These are phyloP conservation scores for Leptinotarsa haldemani DNA, from an alignment of 2,888 invertebrate genomes.

Conservation along the genomic window DNA sequence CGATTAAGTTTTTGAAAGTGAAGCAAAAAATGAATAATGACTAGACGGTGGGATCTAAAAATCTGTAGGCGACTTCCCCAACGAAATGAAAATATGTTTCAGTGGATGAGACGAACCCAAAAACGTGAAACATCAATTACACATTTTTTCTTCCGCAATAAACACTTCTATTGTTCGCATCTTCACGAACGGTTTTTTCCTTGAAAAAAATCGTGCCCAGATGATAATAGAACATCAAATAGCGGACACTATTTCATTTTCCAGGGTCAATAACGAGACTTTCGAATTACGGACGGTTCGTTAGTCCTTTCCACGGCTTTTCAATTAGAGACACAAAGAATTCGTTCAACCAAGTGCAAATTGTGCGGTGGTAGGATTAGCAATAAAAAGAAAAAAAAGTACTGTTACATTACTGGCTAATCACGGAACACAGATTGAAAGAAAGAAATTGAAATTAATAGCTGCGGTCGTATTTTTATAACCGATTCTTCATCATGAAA, in stretches of 20 bases:
- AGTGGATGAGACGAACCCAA: not conserved
- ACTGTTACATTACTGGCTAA: constrained; percentile 11
- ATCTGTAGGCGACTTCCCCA: too few species aligned
- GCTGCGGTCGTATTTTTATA: not conserved
- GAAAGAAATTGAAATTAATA: not conserved
- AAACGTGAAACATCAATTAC: not conserved
- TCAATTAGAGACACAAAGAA: constrained; percentile 5
- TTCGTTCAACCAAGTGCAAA: constrained; percentile 15
- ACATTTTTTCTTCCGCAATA: not conserved
- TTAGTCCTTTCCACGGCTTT: constrained; percentile 19
- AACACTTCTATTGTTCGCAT: constrained; percentile 11
- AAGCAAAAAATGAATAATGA: too few species aligned
- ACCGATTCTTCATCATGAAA: not conserved
- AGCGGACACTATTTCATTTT: not conserved
- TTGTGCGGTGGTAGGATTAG: not conserved
- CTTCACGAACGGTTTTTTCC: constrained; percentile 7
- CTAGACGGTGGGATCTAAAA: too few species aligned
- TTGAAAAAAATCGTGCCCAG: constrained; percentile 6
- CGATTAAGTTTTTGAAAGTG: too few species aligned
- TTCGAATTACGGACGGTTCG: constrained; percentile 18
- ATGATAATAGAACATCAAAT: not conserved
- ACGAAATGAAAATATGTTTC: not conserved
- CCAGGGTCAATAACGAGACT: constrained; percentile 20
- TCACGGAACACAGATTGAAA: constrained; percentile 12
- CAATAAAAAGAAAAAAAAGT: constrained; percentile 6